Evolutionary conservation across 2,797 vertebrate species (phyloP), one percentile per base, ranked within the genome.

Genomic region (Myotis vivesi): DNA sequence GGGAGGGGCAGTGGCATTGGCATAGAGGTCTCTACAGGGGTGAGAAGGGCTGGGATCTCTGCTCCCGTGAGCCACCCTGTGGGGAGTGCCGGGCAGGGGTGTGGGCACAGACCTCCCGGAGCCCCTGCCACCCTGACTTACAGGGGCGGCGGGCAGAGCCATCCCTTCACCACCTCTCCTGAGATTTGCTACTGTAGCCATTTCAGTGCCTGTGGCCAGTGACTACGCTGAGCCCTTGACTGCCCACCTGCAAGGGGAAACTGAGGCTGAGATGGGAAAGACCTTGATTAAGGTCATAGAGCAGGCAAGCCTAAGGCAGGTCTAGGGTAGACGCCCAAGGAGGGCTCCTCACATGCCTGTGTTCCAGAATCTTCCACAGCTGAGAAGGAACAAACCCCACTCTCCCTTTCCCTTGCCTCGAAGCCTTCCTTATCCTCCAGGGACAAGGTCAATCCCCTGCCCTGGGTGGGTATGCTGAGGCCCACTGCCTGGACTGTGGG

Each of bases 321-420:
- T 49, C 51, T 22, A 71, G 28, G 30, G 49, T 15, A 36, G 59
- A 44, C n/a, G 33, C 28, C 85, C 36, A 19, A 55, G 12, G 12
- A 17, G 38, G 51, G 15, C 30, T 6, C 33, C 28, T 64, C 73
- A 77, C 20, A 5, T 28, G 15, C n/a, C 1, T 2, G 3, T 36
- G 30, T 90, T 80, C 57, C 28, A 28, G 36, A 84, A 91, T 51
- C 82, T 90, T 87, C 81, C 49, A 55, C 7, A 11, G 68, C 33
- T 20, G 13, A 62, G 59, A 38, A 8, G 30, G 20, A n/a, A 44
- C 75, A 23, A 8, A 51, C 66, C 46, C 55, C 51, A 16, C 53
- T 57, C 51, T 51, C 22, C 75, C 25, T 72, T 72, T 53, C 68
- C 23, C 9, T 0, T 80, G 66, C 57, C 71, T 83, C 36, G 86